phyloP scores from a whole-genome alignment of 35 echinoderm and acorn worm genomes.

The Patiria miniata region DNA sequence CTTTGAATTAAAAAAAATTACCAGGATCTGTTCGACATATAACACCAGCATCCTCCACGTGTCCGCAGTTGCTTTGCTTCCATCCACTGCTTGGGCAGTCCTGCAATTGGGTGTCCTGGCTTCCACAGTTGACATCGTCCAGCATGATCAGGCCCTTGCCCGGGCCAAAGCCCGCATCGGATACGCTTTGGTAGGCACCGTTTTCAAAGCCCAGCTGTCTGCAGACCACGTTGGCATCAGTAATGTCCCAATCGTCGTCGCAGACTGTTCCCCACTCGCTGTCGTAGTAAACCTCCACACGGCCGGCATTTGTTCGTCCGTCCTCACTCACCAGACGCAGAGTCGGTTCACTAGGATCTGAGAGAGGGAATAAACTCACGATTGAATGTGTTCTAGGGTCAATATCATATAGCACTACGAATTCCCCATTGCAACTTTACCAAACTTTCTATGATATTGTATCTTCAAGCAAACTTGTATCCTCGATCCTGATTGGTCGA shows the following conservation, averaged over 20 bases:
- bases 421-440: no score
- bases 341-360: not conserved
- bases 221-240: constrained; percentile 45
- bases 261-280: constrained; percentile 39
- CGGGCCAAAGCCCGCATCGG: not conserved
- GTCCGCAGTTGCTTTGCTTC: not conserved
- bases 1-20: not conserved
- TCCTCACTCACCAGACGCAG: constrained; percentile 28
- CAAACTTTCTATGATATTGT: no score
- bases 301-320: constrained; percentile 14
- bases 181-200: not conserved
- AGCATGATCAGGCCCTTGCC: constrained; percentile 32
- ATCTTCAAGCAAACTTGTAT: no score
- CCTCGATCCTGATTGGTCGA: no score
- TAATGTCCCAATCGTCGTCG: constrained; percentile 17
- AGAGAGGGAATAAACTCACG: no score
- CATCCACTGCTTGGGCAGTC: constrained; percentile 22
- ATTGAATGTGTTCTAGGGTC: no score
- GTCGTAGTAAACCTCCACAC: constrained; percentile 38
- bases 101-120: not conserved
- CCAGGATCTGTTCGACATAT: constrained; percentile 22
- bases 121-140: constrained; percentile 9
- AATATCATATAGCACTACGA: no score
- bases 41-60: constrained; percentile 28
- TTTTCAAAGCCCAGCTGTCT: constrained; percentile 16